Evolutionary conservation across 2,888 invertebrate species (phyloP).

Genomic region (Epicampocera succincta): DNA sequence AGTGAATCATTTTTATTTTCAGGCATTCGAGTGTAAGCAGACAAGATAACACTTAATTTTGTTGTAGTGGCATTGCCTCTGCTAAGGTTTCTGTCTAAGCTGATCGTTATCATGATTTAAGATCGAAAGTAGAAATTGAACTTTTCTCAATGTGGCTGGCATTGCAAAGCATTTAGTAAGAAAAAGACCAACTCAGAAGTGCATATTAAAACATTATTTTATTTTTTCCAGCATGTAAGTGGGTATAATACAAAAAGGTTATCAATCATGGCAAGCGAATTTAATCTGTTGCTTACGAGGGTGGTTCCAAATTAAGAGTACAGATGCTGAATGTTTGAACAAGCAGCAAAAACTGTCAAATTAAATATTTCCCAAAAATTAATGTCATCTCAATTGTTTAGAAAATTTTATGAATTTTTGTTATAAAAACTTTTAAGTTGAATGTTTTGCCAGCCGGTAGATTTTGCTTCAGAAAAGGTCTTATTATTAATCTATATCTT

Average conservation of each 20-base stretch:
- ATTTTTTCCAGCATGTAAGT: conserved; percentile 24
- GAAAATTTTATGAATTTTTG: too few relatives aligned
- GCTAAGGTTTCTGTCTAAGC: conserved; percentile 19
- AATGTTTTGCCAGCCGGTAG: too few relatives aligned
- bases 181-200: conserved; percentile 12
- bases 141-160: conserved; percentile 10
- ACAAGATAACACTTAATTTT: background rate
- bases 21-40: conserved; percentile 21
- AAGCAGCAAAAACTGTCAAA: too few relatives aligned
- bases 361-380: too few relatives aligned
- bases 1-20: conserved; percentile 44
- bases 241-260: conserved; percentile 67
- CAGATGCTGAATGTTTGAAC: too few relatives aligned
- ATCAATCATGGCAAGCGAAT: conserved; percentile 44
- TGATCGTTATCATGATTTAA: conserved; percentile 28
- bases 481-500: too few relatives aligned
- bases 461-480: too few relatives aligned
- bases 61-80: background rate
- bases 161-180: conserved; percentile 21
- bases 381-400: too few relatives aligned
- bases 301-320: background rate
- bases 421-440: too few relatives aligned
- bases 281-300: conserved; percentile 9
- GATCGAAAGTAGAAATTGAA: conserved; percentile 46
- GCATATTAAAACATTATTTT: conserved; percentile 17